Evolutionary conservation across 2,797 vertebrate genomes (phyloP).

Genomic region (Tiaroga cobitis): DNA sequence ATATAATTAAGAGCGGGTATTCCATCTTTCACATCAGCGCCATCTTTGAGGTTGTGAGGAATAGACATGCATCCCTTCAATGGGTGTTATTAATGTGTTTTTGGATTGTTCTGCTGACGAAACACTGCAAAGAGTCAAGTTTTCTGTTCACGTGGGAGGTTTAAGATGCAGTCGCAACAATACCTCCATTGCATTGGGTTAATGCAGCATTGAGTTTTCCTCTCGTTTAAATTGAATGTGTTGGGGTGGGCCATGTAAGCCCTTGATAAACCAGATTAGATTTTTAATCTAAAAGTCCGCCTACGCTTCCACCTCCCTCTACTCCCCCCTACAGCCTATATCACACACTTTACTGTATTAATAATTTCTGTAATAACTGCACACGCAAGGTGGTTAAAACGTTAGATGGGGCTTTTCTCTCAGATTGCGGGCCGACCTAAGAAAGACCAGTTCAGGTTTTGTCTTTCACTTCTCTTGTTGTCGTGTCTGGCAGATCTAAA

Average conservation of each 20-base stretch:
- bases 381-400: slow-evolving; percentile 74
- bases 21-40: no score
- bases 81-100: no score
- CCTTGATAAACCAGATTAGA: not conserved
- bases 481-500: not conserved
- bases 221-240: not conserved
- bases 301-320: not conserved
- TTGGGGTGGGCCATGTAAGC: not conserved
- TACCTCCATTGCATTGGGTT: not conserved
- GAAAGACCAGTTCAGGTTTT: slow-evolving; percentile 72
- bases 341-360: not conserved
- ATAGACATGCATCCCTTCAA: no score
- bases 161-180: no score
- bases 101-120: no score
- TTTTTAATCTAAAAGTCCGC: slow-evolving; percentile 2
- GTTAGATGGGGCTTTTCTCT: slow-evolving; percentile 77
- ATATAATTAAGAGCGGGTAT: no score
- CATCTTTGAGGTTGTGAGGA: no score
- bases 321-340: not conserved
- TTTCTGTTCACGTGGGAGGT: no score
- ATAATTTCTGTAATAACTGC: slow-evolving; percentile 52
- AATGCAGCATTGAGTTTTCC: not conserved
- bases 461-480: not conserved
- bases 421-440: slow-evolving; percentile 66
- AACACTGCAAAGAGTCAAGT: not conserved